Base-by-base conservation (phyloP, 2,888 invertebrate species). In the Leptopilina drosophilae region DNA sequence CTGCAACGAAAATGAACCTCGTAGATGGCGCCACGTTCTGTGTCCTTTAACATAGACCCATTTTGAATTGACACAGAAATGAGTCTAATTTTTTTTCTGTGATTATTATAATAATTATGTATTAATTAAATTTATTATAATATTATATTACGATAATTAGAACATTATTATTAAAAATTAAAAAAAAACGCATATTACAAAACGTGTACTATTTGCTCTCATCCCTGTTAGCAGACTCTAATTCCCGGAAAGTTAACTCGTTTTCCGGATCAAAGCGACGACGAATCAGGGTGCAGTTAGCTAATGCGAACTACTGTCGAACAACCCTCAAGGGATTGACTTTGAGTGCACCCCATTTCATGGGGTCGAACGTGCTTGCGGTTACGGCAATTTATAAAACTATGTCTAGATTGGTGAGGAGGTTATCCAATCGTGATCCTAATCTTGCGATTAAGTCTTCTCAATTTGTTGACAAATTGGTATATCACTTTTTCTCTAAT, bases 231-330 rank as follows among this genome's bases (percentile, higher is more conserved):
- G 80, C 81, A 79, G 79, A 4, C 77, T 78, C 84, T 85, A 87
- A 88, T 87, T 85, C 84, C 83, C 83, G 81, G 82, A 84, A 86
- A 88, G 85, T 87, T 87, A 84, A 83, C 84, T 85, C 87, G 85
- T 87, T 88, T 88, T 86, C 86, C 85, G 86, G 86, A 89, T 90
- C 88, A 85, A 88, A 89, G 86, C 84, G 86, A 81, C 84, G 85
- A 86, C 89, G 90, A 90, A 90, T 90, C 89, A 90, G 90, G 87
- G 86, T 87, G 86, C 87, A 87, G 90, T 90, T 90, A 90, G 88
- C 88, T 90, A 90, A 90, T 90, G 88, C 89, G 86, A 85, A 86
- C 83, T 84, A 86, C 84, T 86, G 83, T 84, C 86, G 86, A 84
- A 90, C 89, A 86, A 86, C 89, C 87, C 90, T 85, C 88, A 81